Evolutionary conservation across 2,113 vertebrate genomes (phyloP).

Genomic region (Brachypodius melanocephalos): DNA sequence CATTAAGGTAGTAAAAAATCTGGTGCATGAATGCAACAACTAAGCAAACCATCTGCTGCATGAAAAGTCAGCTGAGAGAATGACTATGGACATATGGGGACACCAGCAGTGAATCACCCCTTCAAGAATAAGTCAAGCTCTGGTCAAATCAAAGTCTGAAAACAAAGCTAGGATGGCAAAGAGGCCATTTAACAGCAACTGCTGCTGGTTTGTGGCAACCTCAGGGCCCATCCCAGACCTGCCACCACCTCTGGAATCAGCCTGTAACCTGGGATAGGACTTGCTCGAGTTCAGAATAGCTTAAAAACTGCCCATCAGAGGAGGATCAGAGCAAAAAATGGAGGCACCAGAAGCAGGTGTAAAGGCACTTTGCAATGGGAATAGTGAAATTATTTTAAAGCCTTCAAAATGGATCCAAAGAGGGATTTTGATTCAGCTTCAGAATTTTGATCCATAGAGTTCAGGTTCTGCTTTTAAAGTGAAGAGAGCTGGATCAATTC

Average conservation of each 20-base stretch:
- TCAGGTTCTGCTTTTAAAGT: background rate
- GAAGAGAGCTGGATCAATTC: background rate
- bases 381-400: background rate
- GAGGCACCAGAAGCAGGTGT: background rate
- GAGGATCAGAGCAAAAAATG: background rate
- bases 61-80: constrained; percentile 31
- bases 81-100: constrained; percentile 7
- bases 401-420: background rate
- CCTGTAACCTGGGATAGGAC: background rate
- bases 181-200: background rate
- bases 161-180: background rate
- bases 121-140: background rate
- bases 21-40: background rate
- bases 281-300: background rate
- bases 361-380: background rate
- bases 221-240: background rate
- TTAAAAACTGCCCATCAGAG: background rate
- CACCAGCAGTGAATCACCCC: background rate
- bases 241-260: background rate
- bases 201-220: background rate
- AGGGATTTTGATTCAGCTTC: background rate
- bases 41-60: constrained; percentile 49
- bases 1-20: constrained; percentile 54
- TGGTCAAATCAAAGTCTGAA: background rate
- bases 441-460: background rate